Evolutionary conservation across 2,113 vertebrate genomes (phyloP).

Genomic region (Macquaria australasica): DNA sequence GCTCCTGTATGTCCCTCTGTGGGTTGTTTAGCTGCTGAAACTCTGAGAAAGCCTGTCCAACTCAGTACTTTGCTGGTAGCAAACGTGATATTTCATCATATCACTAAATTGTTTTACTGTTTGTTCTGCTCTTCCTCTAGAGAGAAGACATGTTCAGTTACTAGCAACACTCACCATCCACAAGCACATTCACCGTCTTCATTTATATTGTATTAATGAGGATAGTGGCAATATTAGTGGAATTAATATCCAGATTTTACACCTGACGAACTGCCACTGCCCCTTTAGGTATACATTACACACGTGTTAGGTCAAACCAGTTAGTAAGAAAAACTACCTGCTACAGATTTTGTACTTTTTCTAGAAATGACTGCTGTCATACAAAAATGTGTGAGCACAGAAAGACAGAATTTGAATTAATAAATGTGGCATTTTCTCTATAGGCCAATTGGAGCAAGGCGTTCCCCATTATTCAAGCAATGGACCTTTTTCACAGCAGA

Average conservation of each 20-base stretch:
- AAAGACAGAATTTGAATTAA: neutral
- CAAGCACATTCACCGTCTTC: neutral
- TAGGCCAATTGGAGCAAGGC: neutral
- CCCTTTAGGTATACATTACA: too few species aligned
- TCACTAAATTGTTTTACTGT: neutral
- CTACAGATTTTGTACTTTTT: neutral
- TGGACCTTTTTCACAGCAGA: neutral
- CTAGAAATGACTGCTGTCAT: neutral
- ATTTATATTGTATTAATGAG: neutral
- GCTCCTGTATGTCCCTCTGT: conserved; percentile 33
- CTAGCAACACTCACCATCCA: neutral
- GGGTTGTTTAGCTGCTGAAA: conserved; percentile 11
- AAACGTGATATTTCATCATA: conserved; percentile 19
- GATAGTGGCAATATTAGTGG: neutral
- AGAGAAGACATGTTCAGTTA: neutral
- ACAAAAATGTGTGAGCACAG: neutral
- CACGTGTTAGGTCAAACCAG: too few species aligned
- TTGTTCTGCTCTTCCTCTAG: neutral
- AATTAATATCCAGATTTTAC: neutral
- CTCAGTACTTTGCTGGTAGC: neutral
- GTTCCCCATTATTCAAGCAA: neutral
- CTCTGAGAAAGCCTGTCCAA: neutral
- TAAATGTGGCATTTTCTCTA: neutral
- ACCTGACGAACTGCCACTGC: neutral
- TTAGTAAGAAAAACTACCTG: neutral